Conservation (phyloP, 2,888 invertebrate genomes). For the Adelognathus sp. region DNA sequence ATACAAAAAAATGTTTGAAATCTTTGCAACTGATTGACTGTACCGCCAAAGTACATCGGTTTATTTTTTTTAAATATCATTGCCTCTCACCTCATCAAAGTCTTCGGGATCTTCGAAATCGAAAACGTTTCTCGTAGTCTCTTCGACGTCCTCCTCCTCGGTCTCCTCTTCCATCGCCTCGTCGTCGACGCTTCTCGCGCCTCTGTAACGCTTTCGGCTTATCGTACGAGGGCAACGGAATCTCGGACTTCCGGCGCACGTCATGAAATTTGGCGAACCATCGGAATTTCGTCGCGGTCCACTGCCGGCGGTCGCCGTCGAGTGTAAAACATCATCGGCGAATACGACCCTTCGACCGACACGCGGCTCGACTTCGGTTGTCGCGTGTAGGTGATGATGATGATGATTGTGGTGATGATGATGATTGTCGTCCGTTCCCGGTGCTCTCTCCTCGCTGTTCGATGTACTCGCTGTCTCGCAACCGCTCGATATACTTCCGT, state of each 20-base stretch:
- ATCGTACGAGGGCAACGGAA: constrained; percentile 68
- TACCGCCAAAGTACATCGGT: no score
- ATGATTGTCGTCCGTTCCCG: constrained; percentile 74
- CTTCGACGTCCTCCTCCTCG: constrained; percentile 69
- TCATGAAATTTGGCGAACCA: constrained; percentile 78
- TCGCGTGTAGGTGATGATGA: constrained; percentile 63
- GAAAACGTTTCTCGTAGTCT: constrained; percentile 68
- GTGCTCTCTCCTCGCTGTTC: constrained; percentile 78
- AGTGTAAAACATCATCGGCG: constrained; percentile 62
- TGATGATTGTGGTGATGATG: constrained; percentile 26
- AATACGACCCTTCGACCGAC: constrained; percentile 67
- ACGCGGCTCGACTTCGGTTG: constrained; percentile 64
- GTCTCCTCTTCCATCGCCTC: constrained; percentile 72
- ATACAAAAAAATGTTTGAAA: no score
- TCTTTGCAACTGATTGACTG: no score
- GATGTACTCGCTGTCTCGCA: constrained; percentile 91
- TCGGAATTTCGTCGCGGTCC: constrained; percentile 77
- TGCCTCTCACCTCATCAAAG: constrained; percentile 69
- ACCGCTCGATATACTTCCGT: constrained; percentile 87
- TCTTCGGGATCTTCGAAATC: constrained; percentile 78
- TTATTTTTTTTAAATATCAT: not conserved
- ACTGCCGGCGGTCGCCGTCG: constrained; percentile 47
- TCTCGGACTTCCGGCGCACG: constrained; percentile 76
- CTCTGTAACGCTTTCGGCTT: constrained; percentile 69
- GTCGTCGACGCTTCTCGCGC: constrained; percentile 71